Conservation (phyloP, 2,888 invertebrate genomes). For the Melanchra persicariae region DNA sequence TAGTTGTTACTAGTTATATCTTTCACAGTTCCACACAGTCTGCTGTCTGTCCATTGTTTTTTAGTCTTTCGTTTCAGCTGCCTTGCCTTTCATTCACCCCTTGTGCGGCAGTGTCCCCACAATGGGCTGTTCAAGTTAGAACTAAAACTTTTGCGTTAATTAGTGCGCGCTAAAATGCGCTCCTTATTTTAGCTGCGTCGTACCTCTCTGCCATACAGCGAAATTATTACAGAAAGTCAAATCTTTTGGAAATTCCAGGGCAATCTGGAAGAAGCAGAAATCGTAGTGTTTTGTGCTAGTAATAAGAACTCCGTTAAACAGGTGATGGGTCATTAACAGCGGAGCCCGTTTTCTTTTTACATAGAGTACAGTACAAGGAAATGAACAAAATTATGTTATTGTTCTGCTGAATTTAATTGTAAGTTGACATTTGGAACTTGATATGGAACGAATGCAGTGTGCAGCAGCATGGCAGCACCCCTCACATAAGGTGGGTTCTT, state of each 20-base stretch:
- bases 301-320: background rate
- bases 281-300: background rate
- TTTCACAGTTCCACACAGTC: too few relatives aligned
- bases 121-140: background rate
- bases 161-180: constrained; percentile 3
- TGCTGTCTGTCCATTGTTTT: background rate
- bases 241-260: background rate
- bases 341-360: background rate
- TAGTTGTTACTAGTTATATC: too few relatives aligned
- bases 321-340: too few relatives aligned
- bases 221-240: background rate
- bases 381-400: too few relatives aligned
- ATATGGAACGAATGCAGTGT: background rate
- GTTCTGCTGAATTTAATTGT: background rate
- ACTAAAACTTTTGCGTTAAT: background rate
- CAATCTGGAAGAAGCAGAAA: background rate
- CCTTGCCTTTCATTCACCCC: too few relatives aligned
- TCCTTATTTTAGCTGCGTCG: constrained; percentile 10
- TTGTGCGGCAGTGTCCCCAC: background rate
- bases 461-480: too few relatives aligned
- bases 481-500: constrained; percentile 17
- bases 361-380: too few relatives aligned
- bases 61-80: background rate
- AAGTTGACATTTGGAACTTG: background rate
- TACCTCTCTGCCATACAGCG: background rate